phyloP scores from a whole-genome alignment of 2,797 vertebrate genomes.

The Somateria mollissima region DNA sequence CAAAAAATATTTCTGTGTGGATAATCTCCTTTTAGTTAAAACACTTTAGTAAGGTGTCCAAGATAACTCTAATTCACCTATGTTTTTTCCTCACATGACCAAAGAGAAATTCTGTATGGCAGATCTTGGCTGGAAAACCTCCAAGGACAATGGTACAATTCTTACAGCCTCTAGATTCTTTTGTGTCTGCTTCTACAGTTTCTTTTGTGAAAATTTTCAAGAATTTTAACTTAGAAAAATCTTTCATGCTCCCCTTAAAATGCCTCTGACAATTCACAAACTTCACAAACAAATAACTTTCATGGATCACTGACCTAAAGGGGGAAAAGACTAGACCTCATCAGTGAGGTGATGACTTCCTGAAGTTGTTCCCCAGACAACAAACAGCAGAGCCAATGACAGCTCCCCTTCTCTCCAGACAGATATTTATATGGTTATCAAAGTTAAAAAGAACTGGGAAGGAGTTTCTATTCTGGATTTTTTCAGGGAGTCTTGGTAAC shows the following conservation, averaged over 20 bases:
- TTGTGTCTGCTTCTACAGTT: not conserved
- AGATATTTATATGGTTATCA: not conserved
- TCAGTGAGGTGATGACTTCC: not conserved
- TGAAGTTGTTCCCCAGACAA: not conserved
- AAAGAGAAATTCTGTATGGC: not conserved
- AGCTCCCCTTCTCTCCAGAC: not conserved
- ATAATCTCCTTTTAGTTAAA: not conserved
- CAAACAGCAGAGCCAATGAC: not conserved
- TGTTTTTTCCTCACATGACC: not conserved
- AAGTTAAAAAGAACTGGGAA: not conserved
- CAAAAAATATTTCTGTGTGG: not conserved
- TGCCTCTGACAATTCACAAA: not conserved
- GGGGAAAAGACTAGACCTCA: not conserved
- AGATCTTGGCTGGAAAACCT: not conserved
- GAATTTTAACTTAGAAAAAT: not conserved
- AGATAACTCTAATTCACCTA: not conserved
- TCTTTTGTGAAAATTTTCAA: not conserved
- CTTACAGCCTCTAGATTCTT: not conserved
- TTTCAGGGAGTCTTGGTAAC: not conserved
- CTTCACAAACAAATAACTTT: not conserved
- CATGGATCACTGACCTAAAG: not conserved
- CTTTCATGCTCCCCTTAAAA: not conserved
- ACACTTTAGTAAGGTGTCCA: not conserved
- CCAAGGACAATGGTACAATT: not conserved
- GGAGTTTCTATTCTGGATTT: not conserved